A percentile compares a stretch with the other conserved stretches of the same genome.
These are phyloP conservation scores for Phymastichus coffea DNA, from an alignment of 1,140 invertebrate genomes.

Conservation along the genomic window DNA sequence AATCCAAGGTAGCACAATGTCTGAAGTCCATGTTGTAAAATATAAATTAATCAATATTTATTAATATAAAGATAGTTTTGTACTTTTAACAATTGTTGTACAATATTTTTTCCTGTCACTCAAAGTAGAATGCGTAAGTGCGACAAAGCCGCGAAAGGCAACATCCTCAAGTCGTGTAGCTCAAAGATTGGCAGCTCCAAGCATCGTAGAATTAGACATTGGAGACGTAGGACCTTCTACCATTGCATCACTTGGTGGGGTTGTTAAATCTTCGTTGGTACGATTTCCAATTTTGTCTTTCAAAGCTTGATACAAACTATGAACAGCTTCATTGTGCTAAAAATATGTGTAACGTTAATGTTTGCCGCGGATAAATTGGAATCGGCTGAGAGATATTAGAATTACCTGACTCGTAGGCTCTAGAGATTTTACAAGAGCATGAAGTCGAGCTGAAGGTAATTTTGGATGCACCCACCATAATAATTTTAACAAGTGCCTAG, in stretches of 20 bases:
- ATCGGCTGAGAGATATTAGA: no score
- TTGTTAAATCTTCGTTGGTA: slow-evolving; percentile 65
- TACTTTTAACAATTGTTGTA: no score
- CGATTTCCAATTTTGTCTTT: slow-evolving; percentile 73
- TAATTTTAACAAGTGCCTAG: slow-evolving; percentile 88
- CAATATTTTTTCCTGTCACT: no score
- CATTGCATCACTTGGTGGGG: slow-evolving; percentile 59
- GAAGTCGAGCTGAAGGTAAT: slow-evolving; percentile 75
- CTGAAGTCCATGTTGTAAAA: no score
- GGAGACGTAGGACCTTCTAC: slow-evolving; percentile 81
- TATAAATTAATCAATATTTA: no score
- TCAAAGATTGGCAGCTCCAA: no score
- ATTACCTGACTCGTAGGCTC: slow-evolving; percentile 70
- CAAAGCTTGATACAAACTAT: slow-evolving; percentile 75
- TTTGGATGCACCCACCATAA: slow-evolving; percentile 91
- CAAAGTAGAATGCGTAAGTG: no score
- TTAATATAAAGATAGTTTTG: no score
- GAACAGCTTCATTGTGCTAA: slow-evolving; percentile 82
- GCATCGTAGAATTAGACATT: slow-evolving; percentile 81
- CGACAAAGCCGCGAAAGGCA: no score
- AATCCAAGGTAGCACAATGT: slow-evolving; percentile 8
- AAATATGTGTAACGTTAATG: slow-evolving; percentile 48
- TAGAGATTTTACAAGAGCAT: slow-evolving; percentile 83
- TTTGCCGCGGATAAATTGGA: no score
- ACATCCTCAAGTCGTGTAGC: no score